Percentiles rank a stretch among this genome's conserved stretches.
phyloP scores from a whole-genome alignment of 2,888 invertebrate genomes.

The Mactromeris polynyma region DNA sequence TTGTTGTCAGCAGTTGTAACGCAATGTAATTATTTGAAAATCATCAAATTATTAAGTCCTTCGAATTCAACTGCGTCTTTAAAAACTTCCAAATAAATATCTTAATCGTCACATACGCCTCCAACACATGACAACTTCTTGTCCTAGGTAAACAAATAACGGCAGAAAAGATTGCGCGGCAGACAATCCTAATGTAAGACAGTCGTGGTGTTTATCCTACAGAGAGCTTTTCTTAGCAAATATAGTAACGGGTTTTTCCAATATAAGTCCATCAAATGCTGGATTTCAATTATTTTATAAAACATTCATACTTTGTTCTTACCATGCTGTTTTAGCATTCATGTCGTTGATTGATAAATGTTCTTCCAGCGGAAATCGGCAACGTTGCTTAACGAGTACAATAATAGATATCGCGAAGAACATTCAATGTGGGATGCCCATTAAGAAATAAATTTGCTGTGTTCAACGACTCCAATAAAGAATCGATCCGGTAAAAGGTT shows the following conservation, averaged over 20 bases:
- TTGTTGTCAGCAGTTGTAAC: neutral
- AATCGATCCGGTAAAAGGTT: slow-evolving; percentile 41
- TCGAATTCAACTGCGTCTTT: neutral
- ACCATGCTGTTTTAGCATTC: neutral
- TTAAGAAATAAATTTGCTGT: slow-evolving; percentile 33
- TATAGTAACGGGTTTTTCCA: slow-evolving; percentile 27
- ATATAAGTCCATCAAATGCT: slow-evolving; percentile 30
- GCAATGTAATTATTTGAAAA: neutral
- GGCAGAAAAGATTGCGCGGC: neutral
- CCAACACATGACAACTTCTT: neutral
- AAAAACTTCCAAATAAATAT: neutral
- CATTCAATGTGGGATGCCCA: slow-evolving; percentile 30
- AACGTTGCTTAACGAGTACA: slow-evolving; percentile 29
- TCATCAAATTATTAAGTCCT: neutral
- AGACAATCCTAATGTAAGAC: neutral
- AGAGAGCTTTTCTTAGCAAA: slow-evolving; percentile 12
- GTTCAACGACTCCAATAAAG: slow-evolving; percentile 36
- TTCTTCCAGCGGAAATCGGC: slow-evolving; percentile 33
- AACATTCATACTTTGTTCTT: slow-evolving; percentile 22
- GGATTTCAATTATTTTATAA: slow-evolving; percentile 30
- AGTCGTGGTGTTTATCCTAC: neutral
- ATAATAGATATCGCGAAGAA: slow-evolving; percentile 19
- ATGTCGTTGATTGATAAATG: slow-evolving; percentile 35
- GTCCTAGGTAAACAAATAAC: slow-evolving; percentile 5
- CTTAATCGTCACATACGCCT: neutral